These are phyloP conservation scores for Leucoraja ocellata DNA, from an alignment of 2,797 vertebrate species.

Conservation along the genomic window DNA sequence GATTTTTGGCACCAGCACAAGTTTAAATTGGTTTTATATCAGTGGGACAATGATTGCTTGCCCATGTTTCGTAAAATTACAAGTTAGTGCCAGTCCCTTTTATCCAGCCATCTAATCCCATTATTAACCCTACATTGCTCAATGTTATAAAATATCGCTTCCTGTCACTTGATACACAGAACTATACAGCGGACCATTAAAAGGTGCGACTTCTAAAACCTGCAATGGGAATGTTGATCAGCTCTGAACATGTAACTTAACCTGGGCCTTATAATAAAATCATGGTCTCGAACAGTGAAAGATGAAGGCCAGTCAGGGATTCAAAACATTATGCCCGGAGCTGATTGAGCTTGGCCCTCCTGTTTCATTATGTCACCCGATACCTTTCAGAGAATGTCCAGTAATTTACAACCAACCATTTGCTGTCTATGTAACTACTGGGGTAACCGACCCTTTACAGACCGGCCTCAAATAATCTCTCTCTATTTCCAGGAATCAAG, in stretches of 20 bases:
- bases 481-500: background rate
- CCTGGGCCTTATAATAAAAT: background rate
- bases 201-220: background rate
- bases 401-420: background rate
- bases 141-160: background rate
- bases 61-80: background rate
- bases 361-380: constrained; percentile 9
- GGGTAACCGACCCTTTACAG: constrained; percentile 4
- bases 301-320: background rate
- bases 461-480: background rate
- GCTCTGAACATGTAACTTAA: background rate
- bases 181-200: background rate
- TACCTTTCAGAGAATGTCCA: background rate
- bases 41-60: background rate
- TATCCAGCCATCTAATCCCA: background rate
- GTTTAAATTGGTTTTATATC: background rate
- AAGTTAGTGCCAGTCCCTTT: background rate
- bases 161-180: background rate
- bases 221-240: background rate
- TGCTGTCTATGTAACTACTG: background rate
- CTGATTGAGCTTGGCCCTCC: constrained; percentile 3
- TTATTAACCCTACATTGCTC: background rate
- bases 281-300: background rate
- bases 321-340: background rate
- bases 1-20: background rate